Evolutionary conservation across 2,797 vertebrate species (phyloP), one percentile per base, ranked within the genome.

Genomic region (Varecia variegata): DNA sequence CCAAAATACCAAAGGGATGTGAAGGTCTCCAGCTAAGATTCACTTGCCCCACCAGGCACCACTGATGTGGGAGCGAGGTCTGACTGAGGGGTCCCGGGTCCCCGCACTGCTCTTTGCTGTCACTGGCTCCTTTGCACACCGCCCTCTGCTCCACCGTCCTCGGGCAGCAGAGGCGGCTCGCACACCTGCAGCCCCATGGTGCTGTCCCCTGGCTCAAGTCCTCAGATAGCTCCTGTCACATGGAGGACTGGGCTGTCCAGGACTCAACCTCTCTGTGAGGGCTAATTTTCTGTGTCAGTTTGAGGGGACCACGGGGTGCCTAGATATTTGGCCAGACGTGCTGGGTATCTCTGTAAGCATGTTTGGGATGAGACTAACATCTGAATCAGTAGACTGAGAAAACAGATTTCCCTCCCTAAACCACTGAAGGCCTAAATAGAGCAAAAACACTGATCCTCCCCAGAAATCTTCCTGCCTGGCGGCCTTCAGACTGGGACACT

Each of bases 171-270:
- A 14, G 6, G 25, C 10, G 7, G 5, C 25, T 9, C 18, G 2
- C 12, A 13, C 58, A 23, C n/a, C 0, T 0, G 25, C 43, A 35
- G 43, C 12, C 3, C 3, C 11, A 43, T 5, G 7, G 2, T 0
- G 0, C 5, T 4, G 10, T 17, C 71, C 30, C 35, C 45, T 38
- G 2, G 0, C 38, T 73, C 7, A 45, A 35, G 38, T 21, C 30
- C 11, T 82, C 17, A 21, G 10, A 18, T 17, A 35, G 13, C 3
- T 47, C 35, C 45, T 1, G 7, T 27, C 54, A 13, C 2, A 13
- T 0, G 74, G 5, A 50, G 14, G 15, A 1, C 12, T 2, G 7
- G 32, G 14, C 23, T 27, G 58, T 35, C 21, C 50, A 15, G 7
- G 27, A 54, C 35, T 32, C 43, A 38, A 3, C 9, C 30, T 23